Percentiles rank a stretch among this genome's conserved stretches.
Conservation (phyloP, 1,140 invertebrate genomes). For the Zaprionus camerounensis region DNA sequence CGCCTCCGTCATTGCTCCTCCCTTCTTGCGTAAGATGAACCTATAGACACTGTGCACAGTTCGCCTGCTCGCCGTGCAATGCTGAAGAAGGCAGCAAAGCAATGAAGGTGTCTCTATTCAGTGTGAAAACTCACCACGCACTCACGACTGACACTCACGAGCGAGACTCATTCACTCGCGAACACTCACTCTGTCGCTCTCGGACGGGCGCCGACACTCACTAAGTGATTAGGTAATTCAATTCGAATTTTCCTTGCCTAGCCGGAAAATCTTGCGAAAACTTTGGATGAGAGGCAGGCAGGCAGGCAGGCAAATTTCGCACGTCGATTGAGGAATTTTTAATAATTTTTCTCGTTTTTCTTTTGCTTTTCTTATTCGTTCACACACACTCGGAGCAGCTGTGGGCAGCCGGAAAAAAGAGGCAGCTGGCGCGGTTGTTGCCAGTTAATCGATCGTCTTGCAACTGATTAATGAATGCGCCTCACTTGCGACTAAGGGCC, state of each 20-base stretch:
- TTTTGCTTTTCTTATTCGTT: slow-evolving; percentile 4
- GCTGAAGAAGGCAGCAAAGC: slow-evolving; percentile 36
- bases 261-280: slow-evolving; percentile 27
- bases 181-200: background rate
- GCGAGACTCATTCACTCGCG: slow-evolving; percentile 22
- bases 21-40: slow-evolving; percentile 62
- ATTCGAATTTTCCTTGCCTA: slow-evolving; percentile 38
- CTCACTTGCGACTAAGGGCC: slow-evolving; percentile 48
- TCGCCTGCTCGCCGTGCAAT: slow-evolving; percentile 50
- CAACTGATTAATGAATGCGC: slow-evolving; percentile 82
- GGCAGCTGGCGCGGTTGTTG: slow-evolving; percentile 61
- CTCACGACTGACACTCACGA: slow-evolving; percentile 28
- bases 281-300: background rate
- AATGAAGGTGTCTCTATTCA: slow-evolving; percentile 32
- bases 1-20: slow-evolving; percentile 47
- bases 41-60: slow-evolving; percentile 15
- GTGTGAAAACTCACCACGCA: slow-evolving; percentile 65
- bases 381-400: background rate
- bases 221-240: slow-evolving; percentile 76
- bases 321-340: slow-evolving; percentile 17
- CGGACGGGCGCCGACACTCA: background rate
- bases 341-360: slow-evolving; percentile 30
- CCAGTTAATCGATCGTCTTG: slow-evolving; percentile 83
- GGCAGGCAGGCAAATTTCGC: slow-evolving; percentile 8
- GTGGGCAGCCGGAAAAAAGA: slow-evolving; percentile 2